phyloP scores from a whole-genome alignment of 2,888 invertebrate genomes.

The Cryptocephalus moraei region DNA sequence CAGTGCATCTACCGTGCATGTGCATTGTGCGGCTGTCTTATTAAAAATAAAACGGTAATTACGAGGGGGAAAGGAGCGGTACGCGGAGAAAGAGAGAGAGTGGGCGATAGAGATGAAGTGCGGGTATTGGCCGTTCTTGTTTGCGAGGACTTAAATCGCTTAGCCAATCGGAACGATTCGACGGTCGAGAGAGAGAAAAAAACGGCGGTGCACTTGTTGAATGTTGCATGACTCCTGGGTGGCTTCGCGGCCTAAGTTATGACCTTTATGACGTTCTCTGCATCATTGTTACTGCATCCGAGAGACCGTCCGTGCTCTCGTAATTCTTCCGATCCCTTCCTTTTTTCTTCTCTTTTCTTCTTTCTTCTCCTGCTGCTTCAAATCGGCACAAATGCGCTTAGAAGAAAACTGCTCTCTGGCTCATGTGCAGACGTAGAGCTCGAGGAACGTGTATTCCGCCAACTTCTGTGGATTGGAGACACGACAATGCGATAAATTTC shows the following conservation, averaged over 20 bases:
- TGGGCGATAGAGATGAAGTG: neutral
- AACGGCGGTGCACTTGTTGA: constrained; percentile 26
- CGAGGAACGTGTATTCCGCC: neutral
- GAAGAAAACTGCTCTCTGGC: neutral
- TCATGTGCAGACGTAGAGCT: neutral
- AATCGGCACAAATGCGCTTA: too few relatives aligned
- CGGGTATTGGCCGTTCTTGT: constrained; percentile 19
- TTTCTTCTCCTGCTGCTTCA: too few relatives aligned
- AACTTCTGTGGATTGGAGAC: neutral
- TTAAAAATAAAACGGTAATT: constrained; percentile 28
- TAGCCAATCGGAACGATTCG: constrained; percentile 13
- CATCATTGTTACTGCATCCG: constrained; percentile 10
- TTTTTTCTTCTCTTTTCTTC: too few relatives aligned
- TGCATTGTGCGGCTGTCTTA: constrained; percentile 24
- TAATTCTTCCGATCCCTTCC: constrained; percentile 5
- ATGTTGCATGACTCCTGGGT: constrained; percentile 28
- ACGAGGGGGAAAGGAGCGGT: constrained; percentile 8
- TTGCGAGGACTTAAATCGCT: constrained; percentile 7
- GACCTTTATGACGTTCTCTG: constrained; percentile 17
- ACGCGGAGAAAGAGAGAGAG: neutral
- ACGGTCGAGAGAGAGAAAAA: constrained; percentile 9
- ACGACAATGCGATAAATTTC: neutral
- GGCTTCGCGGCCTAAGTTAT: constrained; percentile 25
- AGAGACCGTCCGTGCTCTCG: constrained; percentile 5
- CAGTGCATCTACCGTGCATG: constrained; percentile 18